phyloP scores from a whole-genome alignment of 2,888 invertebrate genomes.

The Nomada fabriciana region DNA sequence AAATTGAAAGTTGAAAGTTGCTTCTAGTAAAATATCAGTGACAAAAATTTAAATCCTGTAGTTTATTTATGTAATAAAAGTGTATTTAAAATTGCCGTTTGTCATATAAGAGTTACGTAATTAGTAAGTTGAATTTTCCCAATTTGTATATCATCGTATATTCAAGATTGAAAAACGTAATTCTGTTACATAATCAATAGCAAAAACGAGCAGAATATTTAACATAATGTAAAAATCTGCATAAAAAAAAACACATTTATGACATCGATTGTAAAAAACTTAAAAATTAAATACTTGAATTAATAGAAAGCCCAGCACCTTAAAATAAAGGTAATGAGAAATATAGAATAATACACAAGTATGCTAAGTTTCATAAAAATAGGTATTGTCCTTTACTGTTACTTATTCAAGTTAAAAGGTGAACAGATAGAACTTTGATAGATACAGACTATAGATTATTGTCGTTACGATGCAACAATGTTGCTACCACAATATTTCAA shows the following conservation, averaged over 20 bases:
- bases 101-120: neutral
- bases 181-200: neutral
- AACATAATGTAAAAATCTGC: neutral
- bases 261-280: too few relatives aligned
- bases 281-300: too few relatives aligned
- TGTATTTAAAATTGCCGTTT: neutral
- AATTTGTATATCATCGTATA: too few relatives aligned
- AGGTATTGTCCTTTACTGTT: neutral
- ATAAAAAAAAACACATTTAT: too few relatives aligned
- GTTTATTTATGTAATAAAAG: neutral
- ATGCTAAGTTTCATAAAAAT: slow-evolving; percentile 2
- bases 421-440: neutral
- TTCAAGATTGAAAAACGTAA: neutral
- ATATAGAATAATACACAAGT: neutral
- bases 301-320: too few relatives aligned
- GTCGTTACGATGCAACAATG: neutral
- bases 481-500: neutral
- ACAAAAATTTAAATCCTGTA: neutral
- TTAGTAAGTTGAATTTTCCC: too few relatives aligned
- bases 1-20: too few relatives aligned
- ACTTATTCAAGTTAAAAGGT: neutral
- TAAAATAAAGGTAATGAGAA: too few relatives aligned
- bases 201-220: neutral
- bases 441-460: neutral
- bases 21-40: neutral